Conservation (phyloP, 2,797 vertebrate species). For the Enteromius radiatus region DNA sequence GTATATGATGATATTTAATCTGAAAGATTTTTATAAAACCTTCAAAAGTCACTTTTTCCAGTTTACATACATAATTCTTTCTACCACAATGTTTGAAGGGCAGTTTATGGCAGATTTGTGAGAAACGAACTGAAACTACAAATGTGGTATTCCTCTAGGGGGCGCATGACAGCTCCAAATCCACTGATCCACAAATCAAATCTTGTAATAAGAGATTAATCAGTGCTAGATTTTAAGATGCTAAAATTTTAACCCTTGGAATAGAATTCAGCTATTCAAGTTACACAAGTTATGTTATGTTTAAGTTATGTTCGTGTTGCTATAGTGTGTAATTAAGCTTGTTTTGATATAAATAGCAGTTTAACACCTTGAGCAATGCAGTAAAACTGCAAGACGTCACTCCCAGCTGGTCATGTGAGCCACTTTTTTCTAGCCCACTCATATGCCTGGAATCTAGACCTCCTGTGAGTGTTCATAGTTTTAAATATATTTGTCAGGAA, state of each 20-base stretch:
- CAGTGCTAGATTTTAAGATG: background rate
- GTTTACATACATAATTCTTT: no score
- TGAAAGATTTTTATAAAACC: no score
- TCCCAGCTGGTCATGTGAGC: background rate
- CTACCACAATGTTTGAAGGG: no score
- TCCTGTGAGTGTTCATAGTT: background rate
- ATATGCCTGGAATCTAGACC: background rate
- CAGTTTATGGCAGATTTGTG: background rate
- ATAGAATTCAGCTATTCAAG: background rate
- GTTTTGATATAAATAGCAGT: background rate
- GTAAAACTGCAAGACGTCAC: background rate
- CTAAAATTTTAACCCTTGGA: background rate
- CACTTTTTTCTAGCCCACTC: background rate
- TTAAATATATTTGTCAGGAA: constrained; percentile 12
- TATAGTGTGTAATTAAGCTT: background rate
- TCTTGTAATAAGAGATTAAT: background rate
- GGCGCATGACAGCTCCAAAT: background rate
- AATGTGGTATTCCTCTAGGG: background rate
- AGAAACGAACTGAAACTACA: background rate
- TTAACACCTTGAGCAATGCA: background rate
- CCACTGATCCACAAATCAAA: background rate
- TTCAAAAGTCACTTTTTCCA: no score
- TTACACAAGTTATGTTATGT: no score
- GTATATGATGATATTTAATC: no score
- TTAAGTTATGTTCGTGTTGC: background rate